phyloP scores from a whole-genome alignment of 2,113 vertebrate species.

The Tachysurus vachellii region DNA sequence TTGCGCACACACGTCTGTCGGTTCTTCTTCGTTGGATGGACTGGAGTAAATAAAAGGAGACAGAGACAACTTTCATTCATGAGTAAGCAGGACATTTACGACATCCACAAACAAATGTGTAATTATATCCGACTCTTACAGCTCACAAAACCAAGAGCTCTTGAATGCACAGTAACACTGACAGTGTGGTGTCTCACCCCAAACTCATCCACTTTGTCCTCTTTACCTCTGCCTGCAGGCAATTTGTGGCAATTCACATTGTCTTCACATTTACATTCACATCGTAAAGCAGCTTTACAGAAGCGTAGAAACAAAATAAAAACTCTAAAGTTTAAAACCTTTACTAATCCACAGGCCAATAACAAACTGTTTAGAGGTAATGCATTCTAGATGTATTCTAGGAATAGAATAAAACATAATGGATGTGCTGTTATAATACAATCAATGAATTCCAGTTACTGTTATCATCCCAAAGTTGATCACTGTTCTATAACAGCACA shows the following conservation, averaged over 20 bases:
- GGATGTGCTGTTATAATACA: not conserved
- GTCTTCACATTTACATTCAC: too few species aligned
- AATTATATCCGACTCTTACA: not conserved
- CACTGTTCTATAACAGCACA: not conserved
- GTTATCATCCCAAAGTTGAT: not conserved
- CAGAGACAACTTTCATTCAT: constrained; percentile 10
- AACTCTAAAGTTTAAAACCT: not conserved
- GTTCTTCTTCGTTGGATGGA: constrained; percentile 97
- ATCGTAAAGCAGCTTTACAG: too few species aligned
- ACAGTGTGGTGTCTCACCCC: not conserved
- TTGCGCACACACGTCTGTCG: constrained; percentile 97
- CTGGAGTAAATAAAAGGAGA: constrained; percentile 65
- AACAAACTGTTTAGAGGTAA: not conserved
- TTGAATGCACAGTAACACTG: not conserved
- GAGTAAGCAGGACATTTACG: not conserved
- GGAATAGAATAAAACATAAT: not conserved
- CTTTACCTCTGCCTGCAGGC: constrained; percentile 39
- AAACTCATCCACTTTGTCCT: not conserved
- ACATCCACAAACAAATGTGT: not conserved
- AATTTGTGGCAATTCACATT: not conserved
- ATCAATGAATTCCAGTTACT: not conserved
- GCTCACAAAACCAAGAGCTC: not conserved
- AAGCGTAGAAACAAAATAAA: too few species aligned
- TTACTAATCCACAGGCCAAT: not conserved
- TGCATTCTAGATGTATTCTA: too few species aligned